Conservation (phyloP, 2,888 invertebrate genomes). For the Pandemis heparana region DNA sequence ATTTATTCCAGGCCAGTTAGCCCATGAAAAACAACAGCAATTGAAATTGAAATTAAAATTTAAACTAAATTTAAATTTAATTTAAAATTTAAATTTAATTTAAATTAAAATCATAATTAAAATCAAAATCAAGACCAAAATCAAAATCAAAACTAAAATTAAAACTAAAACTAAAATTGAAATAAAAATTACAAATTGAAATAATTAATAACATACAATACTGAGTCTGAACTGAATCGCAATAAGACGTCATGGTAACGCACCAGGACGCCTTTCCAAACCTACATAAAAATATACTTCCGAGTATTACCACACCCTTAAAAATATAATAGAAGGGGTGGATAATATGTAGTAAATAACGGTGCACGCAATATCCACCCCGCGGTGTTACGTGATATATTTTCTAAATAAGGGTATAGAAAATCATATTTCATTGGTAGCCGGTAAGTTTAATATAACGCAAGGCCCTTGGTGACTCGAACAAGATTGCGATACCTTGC, state of each 20-base stretch:
- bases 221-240: too few relatives aligned
- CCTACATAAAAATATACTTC: background rate
- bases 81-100: too few relatives aligned
- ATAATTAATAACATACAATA: too few relatives aligned
- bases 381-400: conserved; percentile 25
- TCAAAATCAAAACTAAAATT: too few relatives aligned
- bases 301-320: conserved; percentile 5
- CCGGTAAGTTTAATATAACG: conserved; percentile 10
- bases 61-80: too few relatives aligned
- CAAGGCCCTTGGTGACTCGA: background rate
- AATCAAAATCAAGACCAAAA: too few relatives aligned
- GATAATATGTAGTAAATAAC: conserved; percentile 16
- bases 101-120: too few relatives aligned
- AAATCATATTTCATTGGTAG: conserved; percentile 15
- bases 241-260: background rate
- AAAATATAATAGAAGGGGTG: conserved; percentile 7
- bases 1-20: too few relatives aligned
- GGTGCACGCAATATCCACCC: conserved; percentile 18
- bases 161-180: too few relatives aligned
- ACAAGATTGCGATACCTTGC: background rate
- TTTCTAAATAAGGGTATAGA: conserved; percentile 20
- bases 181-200: too few relatives aligned
- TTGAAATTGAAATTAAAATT: too few relatives aligned
- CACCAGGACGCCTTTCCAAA: background rate
- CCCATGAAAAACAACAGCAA: too few relatives aligned